Evolutionary conservation across 2,113 vertebrate species (phyloP).

Genomic region (Seriola quinqueradiata): DNA sequence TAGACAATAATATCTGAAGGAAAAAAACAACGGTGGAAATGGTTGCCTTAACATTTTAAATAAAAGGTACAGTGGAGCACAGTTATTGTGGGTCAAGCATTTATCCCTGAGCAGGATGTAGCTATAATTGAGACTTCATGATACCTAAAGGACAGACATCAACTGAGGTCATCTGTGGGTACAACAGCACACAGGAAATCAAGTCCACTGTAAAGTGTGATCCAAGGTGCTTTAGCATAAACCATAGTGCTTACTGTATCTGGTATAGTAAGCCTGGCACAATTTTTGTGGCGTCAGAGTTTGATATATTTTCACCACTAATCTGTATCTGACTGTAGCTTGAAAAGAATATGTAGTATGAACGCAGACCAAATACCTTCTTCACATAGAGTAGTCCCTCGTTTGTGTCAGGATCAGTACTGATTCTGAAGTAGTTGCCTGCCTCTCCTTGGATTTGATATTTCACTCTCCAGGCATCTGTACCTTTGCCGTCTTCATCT

Average conservation of each 20-base stretch:
- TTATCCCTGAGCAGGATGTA: neutral
- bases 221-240: too few relatives aligned
- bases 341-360: neutral
- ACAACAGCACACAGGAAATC: neutral
- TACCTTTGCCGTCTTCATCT: constrained; percentile 66
- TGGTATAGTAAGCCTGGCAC: too few relatives aligned
- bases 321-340: neutral
- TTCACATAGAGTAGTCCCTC: constrained; percentile 72
- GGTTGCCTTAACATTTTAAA: neutral
- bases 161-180: neutral
- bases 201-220: too few relatives aligned
- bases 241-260: too few relatives aligned
- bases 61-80: neutral
- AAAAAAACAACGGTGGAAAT: neutral
- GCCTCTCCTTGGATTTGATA: constrained; percentile 71
- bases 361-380: constrained; percentile 61
- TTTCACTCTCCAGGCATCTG: constrained; percentile 71
- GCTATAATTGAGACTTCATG: neutral
- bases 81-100: too few relatives aligned
- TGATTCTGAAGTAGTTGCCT: constrained; percentile 65
- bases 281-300: neutral
- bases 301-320: neutral
- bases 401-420: constrained; percentile 75
- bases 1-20: neutral
- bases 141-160: neutral